Base-by-base conservation (phyloP, 2,797 vertebrate genomes). In the Tarsius wallacei region DNA sequence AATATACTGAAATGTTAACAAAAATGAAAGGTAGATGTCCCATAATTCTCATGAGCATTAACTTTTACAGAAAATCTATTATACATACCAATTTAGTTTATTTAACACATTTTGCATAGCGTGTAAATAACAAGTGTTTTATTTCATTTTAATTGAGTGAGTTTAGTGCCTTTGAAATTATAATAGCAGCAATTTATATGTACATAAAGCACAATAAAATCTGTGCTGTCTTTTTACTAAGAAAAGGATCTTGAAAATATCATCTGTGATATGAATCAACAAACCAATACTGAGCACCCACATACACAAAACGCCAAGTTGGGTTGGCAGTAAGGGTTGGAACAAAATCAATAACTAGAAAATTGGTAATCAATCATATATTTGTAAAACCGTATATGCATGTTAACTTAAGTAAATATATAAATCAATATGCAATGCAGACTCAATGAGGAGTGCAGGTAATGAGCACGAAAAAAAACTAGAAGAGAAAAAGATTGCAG, bases 11-110 rank as follows among this genome's bases (percentile, higher is more conserved):
- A 97, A 91, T 71, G 74, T 90, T 42, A 80, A 82, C n/a, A 53
- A 96, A 97, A 87, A 95, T 76, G n/a, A 97, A 78, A 91, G 63
- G 17, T 85, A 53, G 66, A 90, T 81, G 31, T 26, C 70, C 70
- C 31, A 86, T 97, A 91, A 90, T 97, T 96, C 74, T 95, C 31
- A 26, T 55, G 6, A 91, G 7, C 12, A 61, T 84, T 74, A 93
- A 80, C 7, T 94, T 95, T 95, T 61, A 93, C 63, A 87, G 28
- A 80, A 91, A 90, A 91, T 15, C 14, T 94, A 49, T 42, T 91
- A 26, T 81, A 61, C 21, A 24, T 61, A 70, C 2, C 33, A 74
- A 91, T 83, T 94, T 83, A 59, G 1, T 91, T 87, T 96, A 51
- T 53, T 92, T 91, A 93, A 82, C 8, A 82, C 2, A 93, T 80